These are phyloP conservation scores for Pampusana beccarii DNA, from an alignment of 2,113 vertebrate genomes.

Conservation along the genomic window DNA sequence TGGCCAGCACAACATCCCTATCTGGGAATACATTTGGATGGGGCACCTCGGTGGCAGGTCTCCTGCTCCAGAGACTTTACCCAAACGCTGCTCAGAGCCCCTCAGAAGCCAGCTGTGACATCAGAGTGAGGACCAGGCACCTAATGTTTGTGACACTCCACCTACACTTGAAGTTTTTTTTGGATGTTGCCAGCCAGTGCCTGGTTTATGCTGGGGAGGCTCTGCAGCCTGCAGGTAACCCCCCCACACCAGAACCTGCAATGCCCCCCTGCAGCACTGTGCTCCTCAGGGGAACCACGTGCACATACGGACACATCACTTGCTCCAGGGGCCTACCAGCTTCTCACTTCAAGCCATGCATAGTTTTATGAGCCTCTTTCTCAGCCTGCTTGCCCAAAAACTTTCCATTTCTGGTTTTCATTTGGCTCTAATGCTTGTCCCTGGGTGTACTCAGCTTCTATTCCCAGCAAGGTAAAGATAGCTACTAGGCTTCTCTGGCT, in stretches of 20 bases:
- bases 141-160: neutral
- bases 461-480: neutral
- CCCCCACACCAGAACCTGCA: neutral
- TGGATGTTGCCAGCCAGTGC: rapidly evolving
- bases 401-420: neutral
- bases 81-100: neutral
- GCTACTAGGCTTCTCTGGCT: neutral
- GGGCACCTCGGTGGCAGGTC: neutral
- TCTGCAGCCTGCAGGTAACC: neutral
- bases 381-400: neutral
- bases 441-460: neutral
- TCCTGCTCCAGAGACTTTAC: neutral
- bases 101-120: neutral
- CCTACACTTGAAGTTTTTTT: neutral
- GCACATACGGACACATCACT: rapidly evolving
- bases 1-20: neutral
- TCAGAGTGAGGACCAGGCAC: neutral
- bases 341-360: neutral
- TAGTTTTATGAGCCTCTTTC: neutral
- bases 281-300: neutral
- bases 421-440: neutral
- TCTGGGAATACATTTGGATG: neutral
- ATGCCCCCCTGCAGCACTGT: neutral
- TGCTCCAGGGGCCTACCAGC: neutral
- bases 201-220: neutral